Evolutionary conservation across 2,113 vertebrate species (phyloP).

Genomic region (Odocoileus hemionus): DNA sequence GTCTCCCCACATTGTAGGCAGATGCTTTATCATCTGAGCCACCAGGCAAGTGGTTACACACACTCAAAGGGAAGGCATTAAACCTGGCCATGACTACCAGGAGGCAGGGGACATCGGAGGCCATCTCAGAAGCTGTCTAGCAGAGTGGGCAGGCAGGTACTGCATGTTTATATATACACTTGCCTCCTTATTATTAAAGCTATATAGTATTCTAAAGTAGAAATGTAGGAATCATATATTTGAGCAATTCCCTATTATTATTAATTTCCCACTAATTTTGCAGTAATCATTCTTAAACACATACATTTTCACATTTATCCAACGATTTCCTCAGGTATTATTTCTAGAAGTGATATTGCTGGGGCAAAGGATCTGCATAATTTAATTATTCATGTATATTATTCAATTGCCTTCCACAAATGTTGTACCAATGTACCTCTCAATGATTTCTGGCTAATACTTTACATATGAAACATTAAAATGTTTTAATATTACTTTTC

Average conservation of each 20-base stretch:
- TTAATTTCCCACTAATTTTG: not conserved
- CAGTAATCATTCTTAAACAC: slow-evolving; percentile 9
- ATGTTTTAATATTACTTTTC: not conserved
- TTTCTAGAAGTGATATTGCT: not conserved
- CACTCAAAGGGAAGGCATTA: not conserved
- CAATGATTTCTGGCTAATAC: not conserved
- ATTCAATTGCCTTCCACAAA: not conserved
- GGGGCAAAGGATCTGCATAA: not conserved
- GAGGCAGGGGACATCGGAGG: not conserved
- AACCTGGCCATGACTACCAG: not conserved
- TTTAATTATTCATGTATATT: not conserved
- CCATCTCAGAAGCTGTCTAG: not conserved
- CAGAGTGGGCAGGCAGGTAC: not conserved
- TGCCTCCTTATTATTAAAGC: not conserved
- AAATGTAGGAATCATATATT: not conserved
- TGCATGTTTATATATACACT: not conserved
- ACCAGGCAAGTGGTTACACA: not conserved
- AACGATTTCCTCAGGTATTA: not conserved
- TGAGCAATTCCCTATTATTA: not conserved
- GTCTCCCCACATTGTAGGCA: not conserved
- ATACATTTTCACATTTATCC: not conserved
- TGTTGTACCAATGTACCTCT: not conserved
- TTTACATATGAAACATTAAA: not conserved
- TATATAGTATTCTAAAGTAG: not conserved
- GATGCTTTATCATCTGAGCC: not conserved